Conservation (phyloP, 2,888 invertebrate genomes). For the Agonopterix heracliana region DNA sequence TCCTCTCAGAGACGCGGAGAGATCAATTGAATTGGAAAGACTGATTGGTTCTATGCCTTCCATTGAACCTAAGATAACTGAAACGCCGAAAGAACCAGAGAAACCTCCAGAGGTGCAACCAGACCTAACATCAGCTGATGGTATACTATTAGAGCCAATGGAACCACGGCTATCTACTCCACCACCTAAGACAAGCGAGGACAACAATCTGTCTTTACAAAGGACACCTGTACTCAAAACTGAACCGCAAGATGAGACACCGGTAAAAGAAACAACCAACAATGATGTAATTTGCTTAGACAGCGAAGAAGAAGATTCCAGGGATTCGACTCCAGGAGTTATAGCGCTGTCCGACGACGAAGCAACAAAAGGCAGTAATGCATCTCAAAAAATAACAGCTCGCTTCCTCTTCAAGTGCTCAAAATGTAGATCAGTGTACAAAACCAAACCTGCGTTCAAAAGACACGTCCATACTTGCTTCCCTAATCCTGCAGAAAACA, state of each 20-base stretch:
- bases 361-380: not conserved
- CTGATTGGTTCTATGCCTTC: slow-evolving; percentile 35
- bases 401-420: slow-evolving; percentile 35
- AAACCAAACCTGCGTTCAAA: slow-evolving; percentile 28
- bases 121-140: not conserved
- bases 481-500: not conserved
- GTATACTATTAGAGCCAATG: not conserved
- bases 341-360: slow-evolving; percentile 40
- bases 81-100: no score
- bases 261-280: not conserved
- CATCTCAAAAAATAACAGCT: slow-evolving; percentile 6
- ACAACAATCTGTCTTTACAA: slow-evolving; percentile 1
- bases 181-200: not conserved
- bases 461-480: slow-evolving; percentile 31
- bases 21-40: slow-evolving; percentile 57
- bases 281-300: slow-evolving; percentile 44
- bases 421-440: slow-evolving; percentile 27
- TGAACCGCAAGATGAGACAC: slow-evolving; percentile 23
- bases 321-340: slow-evolving; percentile 17
- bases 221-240: slow-evolving; percentile 29
- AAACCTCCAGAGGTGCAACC: not conserved
- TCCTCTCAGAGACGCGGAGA: slow-evolving; percentile 56
- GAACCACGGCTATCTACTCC: not conserved
- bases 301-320: slow-evolving; percentile 51
- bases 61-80: not conserved